Conservation (phyloP, 2,797 vertebrate genomes). For the Microctenopoma lineatum region DNA sequence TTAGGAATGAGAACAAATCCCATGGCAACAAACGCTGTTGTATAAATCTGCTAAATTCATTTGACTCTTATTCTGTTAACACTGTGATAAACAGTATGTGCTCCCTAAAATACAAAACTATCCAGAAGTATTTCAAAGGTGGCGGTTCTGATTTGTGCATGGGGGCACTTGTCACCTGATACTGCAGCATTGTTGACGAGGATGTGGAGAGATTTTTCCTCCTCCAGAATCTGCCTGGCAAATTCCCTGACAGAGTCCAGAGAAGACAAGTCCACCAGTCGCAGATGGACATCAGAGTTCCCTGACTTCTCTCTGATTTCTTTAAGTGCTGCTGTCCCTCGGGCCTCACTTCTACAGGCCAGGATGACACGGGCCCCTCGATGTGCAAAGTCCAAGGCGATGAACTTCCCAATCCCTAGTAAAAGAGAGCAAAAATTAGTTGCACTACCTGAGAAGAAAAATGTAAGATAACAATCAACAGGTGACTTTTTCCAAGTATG, state of each 20-base stretch:
- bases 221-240: slow-evolving; percentile 69
- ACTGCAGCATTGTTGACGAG: slow-evolving; percentile 88
- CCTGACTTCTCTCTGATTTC: slow-evolving; percentile 83
- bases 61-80: no score
- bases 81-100: no score
- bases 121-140: not conserved
- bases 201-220: slow-evolving; percentile 86
- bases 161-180: slow-evolving; percentile 74
- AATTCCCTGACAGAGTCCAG: slow-evolving; percentile 87
- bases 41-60: no score
- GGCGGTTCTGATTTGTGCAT: not conserved
- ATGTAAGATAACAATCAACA: not conserved
- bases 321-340: slow-evolving; percentile 73
- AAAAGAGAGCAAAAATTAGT: not conserved
- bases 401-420: slow-evolving; percentile 87
- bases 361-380: slow-evolving; percentile 89
- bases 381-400: slow-evolving; percentile 86
- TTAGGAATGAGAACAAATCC: not conserved
- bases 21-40: not conserved
- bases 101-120: not conserved
- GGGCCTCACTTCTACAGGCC: slow-evolving; percentile 81
- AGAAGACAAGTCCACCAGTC: slow-evolving; percentile 84
- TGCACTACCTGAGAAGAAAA: not conserved
- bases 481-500: not conserved
- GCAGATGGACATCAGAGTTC: slow-evolving; percentile 79